phyloP scores from a whole-genome alignment of 1,140 invertebrate species.

The Cydia strobilella region DNA sequence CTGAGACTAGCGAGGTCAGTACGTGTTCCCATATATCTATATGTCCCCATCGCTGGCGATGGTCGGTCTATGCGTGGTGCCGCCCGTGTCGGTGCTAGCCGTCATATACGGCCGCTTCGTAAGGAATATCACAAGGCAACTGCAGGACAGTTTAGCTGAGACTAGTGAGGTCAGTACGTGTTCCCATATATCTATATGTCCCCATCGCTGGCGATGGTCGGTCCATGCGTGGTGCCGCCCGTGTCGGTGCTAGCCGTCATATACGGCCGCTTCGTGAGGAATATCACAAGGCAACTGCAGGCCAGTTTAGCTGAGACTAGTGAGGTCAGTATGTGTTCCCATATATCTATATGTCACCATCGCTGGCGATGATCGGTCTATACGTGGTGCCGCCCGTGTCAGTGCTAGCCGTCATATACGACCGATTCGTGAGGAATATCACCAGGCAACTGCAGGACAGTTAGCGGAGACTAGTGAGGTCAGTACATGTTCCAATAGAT shows the following conservation, averaged over 20 bases:
- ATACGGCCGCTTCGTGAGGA: constrained; percentile 93
- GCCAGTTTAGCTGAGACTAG: constrained; percentile 91
- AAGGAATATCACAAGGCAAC: constrained; percentile 89
- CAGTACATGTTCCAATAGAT: constrained; percentile 82
- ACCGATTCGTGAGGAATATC: constrained; percentile 91
- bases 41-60: constrained; percentile 93
- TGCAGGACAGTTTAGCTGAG: constrained; percentile 91
- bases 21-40: constrained; percentile 87
- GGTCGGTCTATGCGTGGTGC: constrained; percentile 92
- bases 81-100: constrained; percentile 91
- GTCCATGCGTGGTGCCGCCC: constrained; percentile 93
- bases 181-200: constrained; percentile 93
- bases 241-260: constrained; percentile 92
- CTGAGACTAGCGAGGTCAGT: constrained; percentile 84
- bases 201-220: constrained; percentile 90
- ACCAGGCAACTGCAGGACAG: constrained; percentile 92
- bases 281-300: constrained; percentile 91
- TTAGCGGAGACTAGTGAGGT: constrained; percentile 88
- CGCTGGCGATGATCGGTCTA: constrained; percentile 92
- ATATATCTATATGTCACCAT: too few relatives aligned
- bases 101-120: constrained; percentile 95
- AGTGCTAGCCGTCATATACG: constrained; percentile 92
- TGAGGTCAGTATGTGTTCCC: constrained; percentile 65
- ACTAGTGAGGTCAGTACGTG: constrained; percentile 83
- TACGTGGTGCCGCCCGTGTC: constrained; percentile 94